phyloP scores from a whole-genome alignment of 2,113 vertebrate genomes.

The Corynorhinus townsendii region DNA sequence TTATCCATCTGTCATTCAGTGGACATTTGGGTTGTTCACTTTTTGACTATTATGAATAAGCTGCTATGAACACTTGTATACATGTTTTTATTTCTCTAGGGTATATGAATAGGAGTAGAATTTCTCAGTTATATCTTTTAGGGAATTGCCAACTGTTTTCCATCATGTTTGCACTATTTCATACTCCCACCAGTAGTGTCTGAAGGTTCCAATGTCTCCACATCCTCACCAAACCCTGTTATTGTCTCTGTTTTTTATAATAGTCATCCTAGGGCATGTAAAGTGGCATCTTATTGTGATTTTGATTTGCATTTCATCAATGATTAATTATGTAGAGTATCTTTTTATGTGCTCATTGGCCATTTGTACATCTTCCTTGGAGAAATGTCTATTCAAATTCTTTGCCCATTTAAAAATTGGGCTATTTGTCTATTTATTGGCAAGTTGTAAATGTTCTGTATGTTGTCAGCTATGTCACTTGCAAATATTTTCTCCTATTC shows the following conservation, averaged over 20 bases:
- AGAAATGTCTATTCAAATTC: neutral
- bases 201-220: neutral
- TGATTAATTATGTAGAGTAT: neutral
- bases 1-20: neutral
- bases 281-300: neutral
- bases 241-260: neutral
- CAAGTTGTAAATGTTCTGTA: neutral
- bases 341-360: neutral
- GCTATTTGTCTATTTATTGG: neutral
- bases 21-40: neutral
- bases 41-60: neutral
- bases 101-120: neutral
- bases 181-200: neutral
- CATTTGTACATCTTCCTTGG: neutral
- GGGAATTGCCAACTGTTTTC: neutral
- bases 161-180: neutral
- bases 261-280: neutral
- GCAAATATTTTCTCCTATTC: neutral
- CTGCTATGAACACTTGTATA: neutral
- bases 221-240: neutral
- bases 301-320: neutral
- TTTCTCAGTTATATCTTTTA: neutral
- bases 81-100: neutral
- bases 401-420: neutral
- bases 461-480: neutral